These are phyloP conservation scores for Colletes latitarsis DNA, from an alignment of 1,140 invertebrate genomes.

Conservation along the genomic window DNA sequence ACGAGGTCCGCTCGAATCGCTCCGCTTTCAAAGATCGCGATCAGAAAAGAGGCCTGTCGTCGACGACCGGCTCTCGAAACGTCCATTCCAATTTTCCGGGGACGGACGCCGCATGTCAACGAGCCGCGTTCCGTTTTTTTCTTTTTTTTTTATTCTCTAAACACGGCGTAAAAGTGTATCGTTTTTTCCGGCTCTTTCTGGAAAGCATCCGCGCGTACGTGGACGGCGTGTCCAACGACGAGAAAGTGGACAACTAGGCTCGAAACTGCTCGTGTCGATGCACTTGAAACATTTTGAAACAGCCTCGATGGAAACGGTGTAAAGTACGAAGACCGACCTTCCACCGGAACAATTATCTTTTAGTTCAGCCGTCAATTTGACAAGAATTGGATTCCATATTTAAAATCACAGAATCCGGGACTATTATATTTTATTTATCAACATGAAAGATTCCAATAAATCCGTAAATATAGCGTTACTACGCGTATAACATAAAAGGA, in stretches of 20 bases:
- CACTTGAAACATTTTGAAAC: not conserved
- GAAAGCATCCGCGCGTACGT: constrained; percentile 56
- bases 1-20: constrained; percentile 9
- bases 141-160: not conserved
- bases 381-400: too few species aligned
- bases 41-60: constrained; percentile 22
- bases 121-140: constrained; percentile 12
- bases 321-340: too few species aligned
- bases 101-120: constrained; percentile 40
- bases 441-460: too few species aligned
- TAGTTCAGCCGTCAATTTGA: too few species aligned
- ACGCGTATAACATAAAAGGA: too few species aligned
- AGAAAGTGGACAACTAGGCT: constrained; percentile 39
- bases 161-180: constrained; percentile 29
- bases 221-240: constrained; percentile 41
- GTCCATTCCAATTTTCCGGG: constrained; percentile 48
- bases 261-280: constrained; percentile 36
- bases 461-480: too few species aligned
- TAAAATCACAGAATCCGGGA: too few species aligned
- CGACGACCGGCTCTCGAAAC: constrained; percentile 20
- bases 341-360: too few species aligned
- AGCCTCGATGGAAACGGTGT: not conserved
- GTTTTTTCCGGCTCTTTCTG: constrained; percentile 40
- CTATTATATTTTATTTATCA: too few species aligned
- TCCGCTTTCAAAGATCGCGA: constrained; percentile 37